Percentiles rank a stretch among this genome's conserved stretches.
Evolutionary conservation across 2,797 vertebrate genomes (phyloP).

Genomic region (Acanthis flammea): DNA sequence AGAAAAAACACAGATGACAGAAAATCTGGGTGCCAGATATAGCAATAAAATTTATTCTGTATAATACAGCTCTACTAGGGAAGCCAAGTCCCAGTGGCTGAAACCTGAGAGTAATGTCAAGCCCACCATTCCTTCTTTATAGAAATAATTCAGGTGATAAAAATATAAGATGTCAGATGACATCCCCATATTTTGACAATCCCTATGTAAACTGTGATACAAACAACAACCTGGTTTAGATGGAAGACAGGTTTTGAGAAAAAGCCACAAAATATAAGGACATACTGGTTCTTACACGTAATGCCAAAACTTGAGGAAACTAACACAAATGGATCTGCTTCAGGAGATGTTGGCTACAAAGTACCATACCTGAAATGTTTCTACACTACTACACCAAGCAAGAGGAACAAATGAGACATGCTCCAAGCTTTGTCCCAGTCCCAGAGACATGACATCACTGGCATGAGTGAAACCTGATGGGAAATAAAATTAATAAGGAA

Average conservation of each 20-base stretch:
- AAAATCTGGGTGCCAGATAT: neutral
- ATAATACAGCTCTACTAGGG: neutral
- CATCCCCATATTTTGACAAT: neutral
- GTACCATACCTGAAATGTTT: neutral
- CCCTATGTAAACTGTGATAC: neutral
- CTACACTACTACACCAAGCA: neutral
- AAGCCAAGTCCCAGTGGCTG: neutral
- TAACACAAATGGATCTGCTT: neutral
- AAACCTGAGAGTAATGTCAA: neutral
- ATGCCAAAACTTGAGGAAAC: neutral
- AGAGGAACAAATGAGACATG: neutral
- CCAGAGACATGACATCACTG: neutral
- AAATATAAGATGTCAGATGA: neutral
- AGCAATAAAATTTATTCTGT: neutral
- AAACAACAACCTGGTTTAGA: neutral
- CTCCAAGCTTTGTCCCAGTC: neutral
- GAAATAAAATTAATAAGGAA: neutral
- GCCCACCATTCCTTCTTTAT: neutral
- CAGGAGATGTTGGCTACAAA: neutral
- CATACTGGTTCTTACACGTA: neutral
- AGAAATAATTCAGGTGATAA: neutral
- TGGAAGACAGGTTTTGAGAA: neutral
- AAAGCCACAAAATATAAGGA: neutral
- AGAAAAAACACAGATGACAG: neutral
- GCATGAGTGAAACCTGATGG: neutral